Percentiles rank a stretch among this genome's conserved stretches.
These are phyloP conservation scores for Dolichomitus sp. DNA, from an alignment of 2,888 invertebrate genomes.

Conservation along the genomic window DNA sequence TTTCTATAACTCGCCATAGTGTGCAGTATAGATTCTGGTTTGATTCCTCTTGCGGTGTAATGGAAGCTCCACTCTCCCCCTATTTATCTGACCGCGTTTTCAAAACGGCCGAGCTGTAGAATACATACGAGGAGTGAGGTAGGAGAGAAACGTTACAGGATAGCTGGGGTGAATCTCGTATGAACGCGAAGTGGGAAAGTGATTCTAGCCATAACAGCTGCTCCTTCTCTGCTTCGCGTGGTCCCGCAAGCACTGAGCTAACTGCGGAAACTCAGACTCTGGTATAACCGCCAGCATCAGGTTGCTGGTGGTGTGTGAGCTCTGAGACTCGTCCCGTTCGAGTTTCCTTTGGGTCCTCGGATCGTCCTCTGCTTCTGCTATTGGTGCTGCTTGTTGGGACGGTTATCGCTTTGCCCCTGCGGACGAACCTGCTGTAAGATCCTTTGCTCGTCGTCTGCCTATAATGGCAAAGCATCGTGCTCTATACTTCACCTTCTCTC, in stretches of 20 bases:
- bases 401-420: constrained; percentile 66
- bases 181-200: constrained; percentile 72
- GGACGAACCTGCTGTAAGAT: constrained; percentile 59
- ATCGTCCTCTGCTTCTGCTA: constrained; percentile 49
- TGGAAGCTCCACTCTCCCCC: constrained; percentile 45
- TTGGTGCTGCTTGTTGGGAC: constrained; percentile 51
- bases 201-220: constrained; percentile 79
- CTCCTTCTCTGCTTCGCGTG: constrained; percentile 60
- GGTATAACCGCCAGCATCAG: constrained; percentile 18
- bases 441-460: constrained; percentile 40
- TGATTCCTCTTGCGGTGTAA: constrained; percentile 62
- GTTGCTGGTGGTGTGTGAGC: constrained; percentile 24
- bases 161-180: constrained; percentile 53
- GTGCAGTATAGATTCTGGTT: constrained; percentile 54
- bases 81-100: constrained; percentile 60
- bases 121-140: constrained; percentile 39
- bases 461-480: constrained; percentile 28
- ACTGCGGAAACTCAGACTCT: constrained; percentile 62
- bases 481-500: constrained; percentile 4
- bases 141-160: constrained; percentile 55
- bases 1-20: constrained; percentile 57
- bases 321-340: constrained; percentile 39
- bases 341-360: constrained; percentile 65
- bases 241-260: constrained; percentile 61
- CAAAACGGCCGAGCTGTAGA: constrained; percentile 34